These are phyloP conservation scores for Ceratoteleas bidentatus DNA, from an alignment of 1,140 invertebrate species.

Conservation along the genomic window DNA sequence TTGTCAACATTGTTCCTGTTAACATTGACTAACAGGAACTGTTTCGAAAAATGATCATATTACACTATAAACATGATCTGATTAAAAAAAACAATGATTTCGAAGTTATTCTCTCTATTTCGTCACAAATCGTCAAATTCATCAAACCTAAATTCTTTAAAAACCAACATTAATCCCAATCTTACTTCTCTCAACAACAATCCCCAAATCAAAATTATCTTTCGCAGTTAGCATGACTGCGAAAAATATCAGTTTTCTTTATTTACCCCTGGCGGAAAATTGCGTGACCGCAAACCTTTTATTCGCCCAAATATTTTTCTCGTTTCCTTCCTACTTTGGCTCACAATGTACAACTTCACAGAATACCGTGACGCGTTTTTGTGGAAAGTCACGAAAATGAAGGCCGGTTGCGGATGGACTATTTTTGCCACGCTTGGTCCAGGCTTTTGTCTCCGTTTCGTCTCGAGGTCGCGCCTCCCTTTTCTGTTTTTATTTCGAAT, in stretches of 20 bases:
- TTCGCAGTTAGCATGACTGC: not conserved
- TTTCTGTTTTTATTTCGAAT: too few species aligned
- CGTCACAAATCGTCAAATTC: too few species aligned
- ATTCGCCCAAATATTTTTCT: slow-evolving; percentile 1
- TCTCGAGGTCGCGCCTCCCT: not conserved
- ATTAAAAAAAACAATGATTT: too few species aligned
- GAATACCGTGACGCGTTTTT: slow-evolving; percentile 33
- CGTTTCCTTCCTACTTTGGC: slow-evolving; percentile 18
- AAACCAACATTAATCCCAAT: too few species aligned
- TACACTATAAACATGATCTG: too few species aligned
- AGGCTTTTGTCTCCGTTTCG: slow-evolving; percentile 15
- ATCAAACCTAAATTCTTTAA: too few species aligned
- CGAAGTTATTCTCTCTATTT: too few species aligned
- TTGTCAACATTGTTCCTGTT: too few species aligned
- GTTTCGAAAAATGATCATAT: too few species aligned
- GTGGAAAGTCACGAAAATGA: slow-evolving; percentile 45
- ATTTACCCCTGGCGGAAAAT: slow-evolving; percentile 9
- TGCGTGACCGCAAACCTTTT: slow-evolving; percentile 38
- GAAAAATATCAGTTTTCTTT: not conserved
- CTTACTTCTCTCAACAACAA: too few species aligned
- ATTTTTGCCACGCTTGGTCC: slow-evolving; percentile 19
- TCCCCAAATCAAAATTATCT: not conserved
- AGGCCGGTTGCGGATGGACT: slow-evolving; percentile 20
- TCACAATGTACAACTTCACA: slow-evolving; percentile 36
- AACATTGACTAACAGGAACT: too few species aligned